Evolutionary conservation across 2,797 vertebrate genomes (phyloP).

Genomic region (Loriculus beryllinus): DNA sequence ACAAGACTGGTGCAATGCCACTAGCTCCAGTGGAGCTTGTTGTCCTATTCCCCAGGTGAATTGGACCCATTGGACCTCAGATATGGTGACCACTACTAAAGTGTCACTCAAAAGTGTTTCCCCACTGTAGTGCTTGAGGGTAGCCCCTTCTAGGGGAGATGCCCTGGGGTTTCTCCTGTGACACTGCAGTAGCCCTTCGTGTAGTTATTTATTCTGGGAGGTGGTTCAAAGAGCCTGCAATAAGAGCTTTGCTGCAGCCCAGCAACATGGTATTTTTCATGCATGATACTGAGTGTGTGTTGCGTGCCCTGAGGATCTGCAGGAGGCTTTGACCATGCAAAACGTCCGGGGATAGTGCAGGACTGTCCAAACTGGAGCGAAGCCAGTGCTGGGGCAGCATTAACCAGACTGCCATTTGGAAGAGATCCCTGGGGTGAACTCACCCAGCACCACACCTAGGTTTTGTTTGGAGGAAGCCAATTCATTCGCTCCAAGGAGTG

Average conservation of each 20-base stretch:
- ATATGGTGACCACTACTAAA: not conserved
- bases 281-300: fast-evolving
- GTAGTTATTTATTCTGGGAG: not conserved
- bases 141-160: not conserved
- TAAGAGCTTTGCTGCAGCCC: not conserved
- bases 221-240: not conserved
- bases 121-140: not conserved
- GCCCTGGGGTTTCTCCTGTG: not conserved
- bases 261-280: not conserved
- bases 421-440: constrained; percentile 45
- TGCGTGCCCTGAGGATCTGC: not conserved
- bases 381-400: constrained; percentile 1
- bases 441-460: constrained; percentile 68
- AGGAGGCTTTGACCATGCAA: not conserved
- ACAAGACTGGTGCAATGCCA: not conserved
- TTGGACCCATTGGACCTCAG: not conserved
- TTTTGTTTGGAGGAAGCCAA: constrained; percentile 62
- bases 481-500: constrained; percentile 57
- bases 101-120: not conserved
- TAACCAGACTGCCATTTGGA: constrained; percentile 49
- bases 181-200: not conserved
- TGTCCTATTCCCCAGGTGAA: not conserved
- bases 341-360: not conserved
- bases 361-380: not conserved
- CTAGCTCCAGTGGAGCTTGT: not conserved